These are phyloP conservation scores for Carpatolechia fugitivella DNA, from an alignment of 2,888 invertebrate genomes.

Conservation along the genomic window DNA sequence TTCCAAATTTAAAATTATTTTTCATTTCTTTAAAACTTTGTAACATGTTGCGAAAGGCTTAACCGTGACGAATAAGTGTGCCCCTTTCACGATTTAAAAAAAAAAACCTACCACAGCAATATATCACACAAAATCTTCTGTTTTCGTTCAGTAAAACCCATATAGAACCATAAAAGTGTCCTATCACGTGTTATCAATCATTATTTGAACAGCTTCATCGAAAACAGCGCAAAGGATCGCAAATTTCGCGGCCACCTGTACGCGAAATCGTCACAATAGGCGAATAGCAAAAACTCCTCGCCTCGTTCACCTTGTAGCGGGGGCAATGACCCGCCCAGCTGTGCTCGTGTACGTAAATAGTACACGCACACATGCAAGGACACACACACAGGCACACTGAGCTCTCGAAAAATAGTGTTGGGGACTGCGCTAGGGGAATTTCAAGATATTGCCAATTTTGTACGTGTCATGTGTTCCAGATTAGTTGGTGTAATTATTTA, in stretches of 20 bases:
- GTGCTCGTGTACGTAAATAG: slow-evolving; percentile 10
- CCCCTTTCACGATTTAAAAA: too few relatives aligned
- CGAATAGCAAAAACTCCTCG: slow-evolving; percentile 36
- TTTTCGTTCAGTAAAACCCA: too few relatives aligned
- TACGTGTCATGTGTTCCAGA: slow-evolving; percentile 1
- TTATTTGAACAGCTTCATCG: too few relatives aligned
- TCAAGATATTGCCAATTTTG: slow-evolving; percentile 3
- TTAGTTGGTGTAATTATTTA: not conserved
- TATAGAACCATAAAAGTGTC: too few relatives aligned
- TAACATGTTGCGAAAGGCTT: too few relatives aligned
- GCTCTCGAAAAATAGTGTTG: slow-evolving; percentile 3
- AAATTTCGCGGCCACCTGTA: not conserved
- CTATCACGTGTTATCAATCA: too few relatives aligned
- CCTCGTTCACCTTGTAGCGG: slow-evolving; percentile 61
- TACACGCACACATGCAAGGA: slow-evolving; percentile 3
- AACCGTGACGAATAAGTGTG: too few relatives aligned
- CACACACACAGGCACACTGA: not conserved
- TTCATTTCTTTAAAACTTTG: too few relatives aligned
- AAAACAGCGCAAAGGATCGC: not conserved
- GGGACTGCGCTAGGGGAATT: slow-evolving; percentile 5
- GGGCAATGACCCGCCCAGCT: slow-evolving; percentile 49
- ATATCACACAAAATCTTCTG: too few relatives aligned
- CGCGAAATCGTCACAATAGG: slow-evolving; percentile 34
- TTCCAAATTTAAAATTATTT: too few relatives aligned
- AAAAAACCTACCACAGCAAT: too few relatives aligned